These are phyloP conservation scores for Tetranychus truncatus DNA, from an alignment of 2,888 invertebrate genomes.

Conservation along the genomic window DNA sequence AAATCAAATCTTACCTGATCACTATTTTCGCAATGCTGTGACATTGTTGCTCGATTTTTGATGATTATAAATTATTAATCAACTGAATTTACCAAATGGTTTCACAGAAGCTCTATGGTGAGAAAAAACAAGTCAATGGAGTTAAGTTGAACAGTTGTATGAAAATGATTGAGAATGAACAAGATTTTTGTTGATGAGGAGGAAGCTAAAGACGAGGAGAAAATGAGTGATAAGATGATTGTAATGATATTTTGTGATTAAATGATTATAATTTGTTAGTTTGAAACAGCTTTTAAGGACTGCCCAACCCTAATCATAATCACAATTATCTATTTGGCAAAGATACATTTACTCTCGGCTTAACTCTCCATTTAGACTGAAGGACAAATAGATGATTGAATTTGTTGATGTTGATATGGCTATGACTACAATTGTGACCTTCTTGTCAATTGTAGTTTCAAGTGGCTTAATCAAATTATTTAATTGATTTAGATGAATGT, in stretches of 20 bases:
- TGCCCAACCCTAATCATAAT: not conserved
- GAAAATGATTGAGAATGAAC: not conserved
- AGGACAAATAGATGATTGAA: too few relatives aligned
- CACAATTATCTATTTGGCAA: not conserved
- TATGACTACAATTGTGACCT: too few relatives aligned
- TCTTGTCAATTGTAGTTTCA: too few relatives aligned
- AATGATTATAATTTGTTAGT: not conserved
- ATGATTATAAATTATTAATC: constrained; percentile 21
- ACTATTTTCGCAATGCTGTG: constrained; percentile 60
- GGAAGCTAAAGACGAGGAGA: not conserved
- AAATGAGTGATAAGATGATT: not conserved
- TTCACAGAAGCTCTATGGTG: not conserved
- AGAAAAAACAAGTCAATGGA: not conserved
- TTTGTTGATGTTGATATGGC: too few relatives aligned
- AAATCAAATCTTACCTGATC: constrained; percentile 34
- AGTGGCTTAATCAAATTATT: too few relatives aligned
- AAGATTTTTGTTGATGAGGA: too few relatives aligned
- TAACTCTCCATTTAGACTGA: too few relatives aligned
- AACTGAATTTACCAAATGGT: not conserved
- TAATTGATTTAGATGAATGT: too few relatives aligned
- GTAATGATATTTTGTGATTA: not conserved
- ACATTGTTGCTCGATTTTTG: constrained; percentile 61
- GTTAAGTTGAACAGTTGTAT: not conserved
- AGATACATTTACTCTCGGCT: too few relatives aligned
- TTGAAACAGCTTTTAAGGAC: too few relatives aligned